Percentiles rank a stretch among this genome's conserved stretches.
phyloP scores from a whole-genome alignment of 2,113 vertebrate species.

The Corapipo altera region DNA sequence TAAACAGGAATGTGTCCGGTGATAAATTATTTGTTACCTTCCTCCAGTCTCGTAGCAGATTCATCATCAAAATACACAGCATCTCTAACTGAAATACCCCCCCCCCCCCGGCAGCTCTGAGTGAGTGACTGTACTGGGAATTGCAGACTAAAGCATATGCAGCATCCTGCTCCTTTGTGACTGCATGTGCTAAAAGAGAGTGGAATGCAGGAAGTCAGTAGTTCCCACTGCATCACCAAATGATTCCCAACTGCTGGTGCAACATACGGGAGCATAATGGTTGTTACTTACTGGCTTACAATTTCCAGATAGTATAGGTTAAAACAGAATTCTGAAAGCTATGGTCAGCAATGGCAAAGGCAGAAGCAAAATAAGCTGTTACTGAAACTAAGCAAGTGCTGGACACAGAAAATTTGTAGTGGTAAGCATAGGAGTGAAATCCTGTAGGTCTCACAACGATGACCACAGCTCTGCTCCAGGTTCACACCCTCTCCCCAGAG shows the following conservation, averaged over 20 bases:
- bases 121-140: neutral
- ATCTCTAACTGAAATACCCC: neutral
- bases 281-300: neutral
- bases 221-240: neutral
- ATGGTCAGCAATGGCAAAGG: neutral
- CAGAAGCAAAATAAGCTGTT: neutral
- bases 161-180: neutral
- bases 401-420: neutral
- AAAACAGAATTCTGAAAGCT: neutral
- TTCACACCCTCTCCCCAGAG: neutral
- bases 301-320: neutral
- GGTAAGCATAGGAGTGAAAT: neutral
- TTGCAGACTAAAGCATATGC: neutral
- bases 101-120: fast-evolving
- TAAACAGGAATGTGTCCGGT: neutral
- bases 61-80: neutral
- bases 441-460: neutral
- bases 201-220: neutral
- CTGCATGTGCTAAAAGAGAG: neutral
- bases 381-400: neutral
- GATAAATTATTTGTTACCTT: neutral
- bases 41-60: neutral
- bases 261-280: neutral
- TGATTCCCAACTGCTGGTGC: neutral
- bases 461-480: neutral